Percentiles rank a stretch among this genome's conserved stretches.
These are phyloP conservation scores for Teleogryllus occipitalis DNA, from an alignment of 1,140 invertebrate species.

Conservation along the genomic window DNA sequence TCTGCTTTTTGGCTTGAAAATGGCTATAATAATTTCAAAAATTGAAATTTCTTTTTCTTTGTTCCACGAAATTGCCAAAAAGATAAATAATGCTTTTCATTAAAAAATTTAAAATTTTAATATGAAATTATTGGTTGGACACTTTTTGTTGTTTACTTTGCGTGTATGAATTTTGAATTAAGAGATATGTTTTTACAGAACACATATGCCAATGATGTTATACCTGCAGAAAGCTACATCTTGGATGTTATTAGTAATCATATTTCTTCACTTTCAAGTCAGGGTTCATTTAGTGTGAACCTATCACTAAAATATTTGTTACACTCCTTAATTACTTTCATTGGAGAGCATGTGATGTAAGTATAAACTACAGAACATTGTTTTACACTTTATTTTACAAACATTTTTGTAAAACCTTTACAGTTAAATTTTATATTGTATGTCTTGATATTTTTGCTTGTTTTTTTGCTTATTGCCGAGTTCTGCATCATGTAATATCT, in stretches of 20 bases:
- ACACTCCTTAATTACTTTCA: constrained; percentile 55
- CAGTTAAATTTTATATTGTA: not conserved
- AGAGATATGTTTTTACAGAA: constrained; percentile 42
- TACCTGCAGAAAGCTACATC: constrained; percentile 74
- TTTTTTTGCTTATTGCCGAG: too few species aligned
- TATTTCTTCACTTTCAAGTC: constrained; percentile 46
- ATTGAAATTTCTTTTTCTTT: constrained; percentile 9
- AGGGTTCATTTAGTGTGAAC: constrained; percentile 52
- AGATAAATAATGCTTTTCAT: too few species aligned
- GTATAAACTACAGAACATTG: constrained; percentile 24
- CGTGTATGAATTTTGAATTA: not conserved
- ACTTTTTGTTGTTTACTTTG: not conserved
- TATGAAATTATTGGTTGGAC: not conserved
- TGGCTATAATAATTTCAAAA: not conserved
- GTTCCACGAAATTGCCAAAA: not conserved
- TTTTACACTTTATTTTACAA: not conserved
- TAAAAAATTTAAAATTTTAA: not conserved
- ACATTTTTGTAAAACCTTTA: not conserved
- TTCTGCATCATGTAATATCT: not conserved
- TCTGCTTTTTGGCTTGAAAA: not conserved
- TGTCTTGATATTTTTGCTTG: not conserved
- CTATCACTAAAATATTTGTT: constrained; percentile 59
- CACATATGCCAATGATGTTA: constrained; percentile 65
- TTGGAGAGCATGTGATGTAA: constrained; percentile 56
- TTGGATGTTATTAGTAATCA: constrained; percentile 43